These are phyloP conservation scores for Diachasma alloeum DNA, from an alignment of 1,140 invertebrate species.

Conservation along the genomic window DNA sequence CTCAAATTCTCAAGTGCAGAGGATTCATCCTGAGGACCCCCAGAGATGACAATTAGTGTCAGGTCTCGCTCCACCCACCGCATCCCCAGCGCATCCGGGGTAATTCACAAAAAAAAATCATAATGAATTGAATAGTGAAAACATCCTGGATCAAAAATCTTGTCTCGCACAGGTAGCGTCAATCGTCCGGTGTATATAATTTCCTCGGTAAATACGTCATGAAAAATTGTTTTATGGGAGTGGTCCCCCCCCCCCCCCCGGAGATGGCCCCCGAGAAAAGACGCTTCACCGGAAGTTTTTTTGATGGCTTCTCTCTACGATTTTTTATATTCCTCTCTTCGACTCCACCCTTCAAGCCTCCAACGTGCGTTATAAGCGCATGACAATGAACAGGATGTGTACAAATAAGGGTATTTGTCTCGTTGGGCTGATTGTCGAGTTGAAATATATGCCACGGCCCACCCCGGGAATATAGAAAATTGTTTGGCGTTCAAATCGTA, in stretches of 20 bases:
- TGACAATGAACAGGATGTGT: conserved; percentile 65
- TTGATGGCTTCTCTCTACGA: not conserved
- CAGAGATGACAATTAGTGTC: not conserved
- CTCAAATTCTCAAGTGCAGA: no score
- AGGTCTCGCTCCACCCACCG: not conserved
- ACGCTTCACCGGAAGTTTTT: conserved; percentile 14
- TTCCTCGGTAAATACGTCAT: not conserved
- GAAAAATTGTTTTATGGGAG: not conserved
- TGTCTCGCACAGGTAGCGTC: not conserved
- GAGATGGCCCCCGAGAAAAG: conserved; percentile 13
- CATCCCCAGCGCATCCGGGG: not conserved
- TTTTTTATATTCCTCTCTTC: not conserved
- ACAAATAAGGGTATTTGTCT: conserved; percentile 66
- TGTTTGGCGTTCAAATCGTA: not conserved
- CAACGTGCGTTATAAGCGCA: conserved; percentile 18
- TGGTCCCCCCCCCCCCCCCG: not conserved
- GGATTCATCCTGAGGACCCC: not conserved
- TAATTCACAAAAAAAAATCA: not conserved
- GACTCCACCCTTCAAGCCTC: not conserved
- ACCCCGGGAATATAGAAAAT: not conserved
- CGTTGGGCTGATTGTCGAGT: conserved; percentile 53
- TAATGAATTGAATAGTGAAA: not conserved
- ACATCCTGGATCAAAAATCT: not conserved
- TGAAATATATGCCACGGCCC: conserved; percentile 34
- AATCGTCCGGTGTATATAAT: not conserved